A percentile compares a stretch with the other conserved stretches of the same genome.
Conservation (phyloP, 2,888 invertebrate species). For the Teinopalpus imperialis region DNA sequence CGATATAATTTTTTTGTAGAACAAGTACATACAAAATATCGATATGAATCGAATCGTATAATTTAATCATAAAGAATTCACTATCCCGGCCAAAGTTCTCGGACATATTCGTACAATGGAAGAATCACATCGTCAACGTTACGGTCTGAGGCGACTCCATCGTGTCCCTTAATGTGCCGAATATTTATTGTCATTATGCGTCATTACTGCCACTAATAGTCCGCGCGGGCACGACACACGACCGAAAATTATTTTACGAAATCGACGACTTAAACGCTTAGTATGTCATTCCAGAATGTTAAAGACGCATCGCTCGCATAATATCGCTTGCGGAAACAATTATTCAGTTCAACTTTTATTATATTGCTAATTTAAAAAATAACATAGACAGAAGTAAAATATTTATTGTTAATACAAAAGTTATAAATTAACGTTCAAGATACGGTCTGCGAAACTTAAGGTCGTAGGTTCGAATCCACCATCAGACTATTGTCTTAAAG, state of each 20-base stretch:
- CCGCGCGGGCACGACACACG: constrained; percentile 54
- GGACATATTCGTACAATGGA: constrained; percentile 36
- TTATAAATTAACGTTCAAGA: too few species aligned
- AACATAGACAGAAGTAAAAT: too few species aligned
- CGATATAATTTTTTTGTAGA: too few species aligned
- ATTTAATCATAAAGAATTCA: not conserved
- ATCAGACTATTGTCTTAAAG: too few species aligned
- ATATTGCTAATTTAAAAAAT: too few species aligned
- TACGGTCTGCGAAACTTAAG: too few species aligned
- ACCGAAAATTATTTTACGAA: constrained; percentile 60
- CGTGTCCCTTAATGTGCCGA: constrained; percentile 56
- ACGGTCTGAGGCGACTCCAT: constrained; percentile 38
- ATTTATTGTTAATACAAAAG: too few species aligned
- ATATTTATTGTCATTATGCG: constrained; percentile 72
- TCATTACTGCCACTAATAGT: constrained; percentile 71
- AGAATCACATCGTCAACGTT: constrained; percentile 42
- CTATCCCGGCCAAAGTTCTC: not conserved
- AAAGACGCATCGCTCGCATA: constrained; percentile 44
- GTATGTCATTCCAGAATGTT: constrained; percentile 56
- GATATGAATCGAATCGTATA: too few species aligned
- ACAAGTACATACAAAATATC: too few species aligned
- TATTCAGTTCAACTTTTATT: not conserved
- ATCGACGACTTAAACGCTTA: constrained; percentile 49
- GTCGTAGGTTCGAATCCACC: too few species aligned
- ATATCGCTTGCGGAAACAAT: constrained; percentile 22